These are phyloP conservation scores for Tympanoctomys barrerae DNA, from an alignment of 2,797 vertebrate genomes.

Conservation along the genomic window DNA sequence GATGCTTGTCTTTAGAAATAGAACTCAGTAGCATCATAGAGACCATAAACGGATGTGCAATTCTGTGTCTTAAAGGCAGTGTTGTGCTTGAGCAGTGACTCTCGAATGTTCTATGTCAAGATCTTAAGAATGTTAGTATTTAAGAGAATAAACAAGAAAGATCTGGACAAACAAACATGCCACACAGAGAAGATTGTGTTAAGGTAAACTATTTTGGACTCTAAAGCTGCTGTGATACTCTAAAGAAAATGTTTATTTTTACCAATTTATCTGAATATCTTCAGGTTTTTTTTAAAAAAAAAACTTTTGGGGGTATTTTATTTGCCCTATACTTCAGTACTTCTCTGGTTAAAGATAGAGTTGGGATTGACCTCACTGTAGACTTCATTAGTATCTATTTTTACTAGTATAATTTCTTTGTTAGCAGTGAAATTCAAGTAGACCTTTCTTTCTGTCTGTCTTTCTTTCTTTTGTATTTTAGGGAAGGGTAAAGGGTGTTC, in stretches of 20 bases:
- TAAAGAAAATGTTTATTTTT: constrained; percentile 52
- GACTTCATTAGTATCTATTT: constrained; percentile 36
- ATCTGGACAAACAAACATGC: neutral
- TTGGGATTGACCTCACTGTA: neutral
- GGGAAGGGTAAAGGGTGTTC: no score
- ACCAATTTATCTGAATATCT: neutral
- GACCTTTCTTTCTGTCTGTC: no score
- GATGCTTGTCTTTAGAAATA: neutral
- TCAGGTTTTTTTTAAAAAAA: neutral
- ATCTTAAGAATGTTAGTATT: constrained; percentile 48
- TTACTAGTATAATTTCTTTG: constrained; percentile 40
- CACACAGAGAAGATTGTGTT: neutral
- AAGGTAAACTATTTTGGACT: neutral
- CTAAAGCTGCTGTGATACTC: neutral
- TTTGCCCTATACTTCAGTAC: neutral
- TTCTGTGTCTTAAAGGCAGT: neutral
- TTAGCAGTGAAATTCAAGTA: constrained; percentile 67
- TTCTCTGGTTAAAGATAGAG: constrained; percentile 14
- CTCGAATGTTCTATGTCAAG: neutral
- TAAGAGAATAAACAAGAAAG: neutral
- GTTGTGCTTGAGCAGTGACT: neutral
- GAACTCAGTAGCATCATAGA: neutral
- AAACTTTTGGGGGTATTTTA: neutral
- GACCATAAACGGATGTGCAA: neutral
- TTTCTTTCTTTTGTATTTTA: no score